Base-by-base conservation (phyloP, 2,888 invertebrate species). In the Tryphoninae sp. region DNA sequence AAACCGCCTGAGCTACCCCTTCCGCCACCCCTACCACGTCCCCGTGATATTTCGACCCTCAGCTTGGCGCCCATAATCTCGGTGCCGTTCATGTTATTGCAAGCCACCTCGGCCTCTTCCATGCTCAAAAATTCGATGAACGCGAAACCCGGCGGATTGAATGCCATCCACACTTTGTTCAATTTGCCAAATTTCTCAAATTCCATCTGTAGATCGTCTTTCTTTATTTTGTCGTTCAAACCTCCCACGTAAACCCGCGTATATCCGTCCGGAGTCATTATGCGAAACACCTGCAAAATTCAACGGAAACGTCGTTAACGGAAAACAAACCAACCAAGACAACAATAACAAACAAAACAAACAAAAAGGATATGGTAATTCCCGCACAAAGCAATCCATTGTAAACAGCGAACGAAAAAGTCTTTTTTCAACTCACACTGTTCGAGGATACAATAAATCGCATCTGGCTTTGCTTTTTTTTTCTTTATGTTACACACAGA, bases 71-170 rank as follows among this genome's bases (percentile, higher is more conserved):
- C 97, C 93, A 97, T 93, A 90, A 97, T 95, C 92, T 97, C 97
- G 85, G 96, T 95, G 84, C 97, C 97, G 90, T 98, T 97, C 93
- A 98, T 94, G 89, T 95, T 96, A 92, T 95, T 96, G 93, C 97
- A 97, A 84, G 98, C 98, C 89, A 96, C 95, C 92, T 97, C 97
- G 53, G 98, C 98, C 93, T 98, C 97, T 90, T 96, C 95, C 92
- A 95, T 95, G 93, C 96, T 96, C 92, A 96, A 95, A 93, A 97
- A 98, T 93, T 98, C 97, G 92, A 98, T 96, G 93, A 98, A 98
- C 85, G 97, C 98, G 93, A 98, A 98, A 90, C 98, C 97, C 87
- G 97, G 97, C 87, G 98, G 98, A 93, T 98, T 97, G 92, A 97
- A 96, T 86, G 98, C 97, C 88, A 97, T 97, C 97, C 97, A 98